A percentile compares a stretch with the other conserved stretches of the same genome.
Evolutionary conservation across 2,113 vertebrate genomes (phyloP).

Genomic region (Pseudorasbora parva): DNA sequence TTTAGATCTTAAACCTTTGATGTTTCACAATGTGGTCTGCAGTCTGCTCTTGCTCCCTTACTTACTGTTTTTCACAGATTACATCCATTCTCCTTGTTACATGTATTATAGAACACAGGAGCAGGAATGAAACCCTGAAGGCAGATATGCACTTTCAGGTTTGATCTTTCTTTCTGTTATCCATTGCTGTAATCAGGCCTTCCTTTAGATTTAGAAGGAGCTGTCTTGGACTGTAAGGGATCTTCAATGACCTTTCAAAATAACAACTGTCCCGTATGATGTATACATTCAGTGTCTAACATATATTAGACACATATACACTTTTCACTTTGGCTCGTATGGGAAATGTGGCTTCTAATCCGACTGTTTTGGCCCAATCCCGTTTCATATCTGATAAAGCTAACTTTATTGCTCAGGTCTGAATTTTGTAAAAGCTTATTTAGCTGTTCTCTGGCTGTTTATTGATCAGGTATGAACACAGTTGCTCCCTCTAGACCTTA

Average conservation of each 20-base stretch:
- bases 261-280: not conserved
- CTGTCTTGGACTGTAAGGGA: not conserved
- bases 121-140: not conserved
- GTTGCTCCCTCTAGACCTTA: not conserved
- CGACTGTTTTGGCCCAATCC: not conserved
- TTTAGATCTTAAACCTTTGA: not conserved
- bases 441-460: slow-evolving; percentile 32
- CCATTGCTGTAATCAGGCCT: not conserved
- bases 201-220: not conserved
- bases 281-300: not conserved
- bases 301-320: not conserved
- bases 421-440: not conserved
- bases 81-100: not conserved
- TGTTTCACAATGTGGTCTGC: not conserved
- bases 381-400: not conserved
- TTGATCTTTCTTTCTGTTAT: not conserved
- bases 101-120: not conserved
- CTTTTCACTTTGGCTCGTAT: not conserved
- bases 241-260: not conserved
- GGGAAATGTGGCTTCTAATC: not conserved
- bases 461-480: slow-evolving; percentile 32
- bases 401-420: slow-evolving; percentile 10
- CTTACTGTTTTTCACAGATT: not conserved
- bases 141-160: not conserved
- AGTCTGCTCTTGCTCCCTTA: not conserved